These are phyloP conservation scores for Sylvicapra grimmia DNA, from an alignment of 2,113 vertebrate species.

Conservation along the genomic window DNA sequence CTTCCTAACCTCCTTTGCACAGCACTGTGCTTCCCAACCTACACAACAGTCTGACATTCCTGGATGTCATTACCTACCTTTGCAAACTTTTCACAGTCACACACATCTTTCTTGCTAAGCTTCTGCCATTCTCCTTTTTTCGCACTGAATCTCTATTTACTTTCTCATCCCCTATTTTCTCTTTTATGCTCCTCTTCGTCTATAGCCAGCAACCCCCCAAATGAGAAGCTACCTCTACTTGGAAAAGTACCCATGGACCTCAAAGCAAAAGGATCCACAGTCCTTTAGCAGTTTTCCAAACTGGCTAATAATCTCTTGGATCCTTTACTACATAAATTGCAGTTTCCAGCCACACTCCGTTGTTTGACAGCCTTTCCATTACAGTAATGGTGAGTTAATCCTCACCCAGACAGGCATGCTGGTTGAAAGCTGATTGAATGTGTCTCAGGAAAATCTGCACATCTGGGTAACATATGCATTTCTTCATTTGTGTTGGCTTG, in stretches of 20 bases:
- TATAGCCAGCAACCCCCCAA: conserved; percentile 1
- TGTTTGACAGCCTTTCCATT: conserved; percentile 36
- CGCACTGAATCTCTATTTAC: background rate
- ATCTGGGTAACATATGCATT: background rate
- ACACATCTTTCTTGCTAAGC: background rate
- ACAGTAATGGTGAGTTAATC: conserved; percentile 29
- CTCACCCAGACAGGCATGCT: conserved; percentile 45
- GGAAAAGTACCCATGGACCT: conserved; percentile 40
- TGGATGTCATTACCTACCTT: background rate
- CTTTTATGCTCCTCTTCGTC: conserved; percentile 47
- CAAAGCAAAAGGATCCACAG: conserved; percentile 45
- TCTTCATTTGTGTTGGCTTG: background rate
- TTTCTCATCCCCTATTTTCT: conserved; percentile 13
- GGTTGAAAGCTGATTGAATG: background rate
- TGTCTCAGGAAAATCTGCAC: conserved; percentile 8
- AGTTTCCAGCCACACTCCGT: background rate
- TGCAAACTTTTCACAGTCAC: background rate
- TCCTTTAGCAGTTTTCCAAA: conserved; percentile 29
- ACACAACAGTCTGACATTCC: background rate
- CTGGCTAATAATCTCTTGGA: conserved; percentile 33
- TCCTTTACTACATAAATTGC: conserved; percentile 4
- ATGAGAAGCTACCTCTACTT: conserved; percentile 45
- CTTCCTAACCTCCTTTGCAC: background rate
- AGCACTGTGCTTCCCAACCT: background rate
- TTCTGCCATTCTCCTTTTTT: background rate